A percentile compares a stretch with the other conserved stretches of the same genome.
These are phyloP conservation scores for Muscicapa striata DNA, from an alignment of 2,797 vertebrate genomes.

Conservation along the genomic window DNA sequence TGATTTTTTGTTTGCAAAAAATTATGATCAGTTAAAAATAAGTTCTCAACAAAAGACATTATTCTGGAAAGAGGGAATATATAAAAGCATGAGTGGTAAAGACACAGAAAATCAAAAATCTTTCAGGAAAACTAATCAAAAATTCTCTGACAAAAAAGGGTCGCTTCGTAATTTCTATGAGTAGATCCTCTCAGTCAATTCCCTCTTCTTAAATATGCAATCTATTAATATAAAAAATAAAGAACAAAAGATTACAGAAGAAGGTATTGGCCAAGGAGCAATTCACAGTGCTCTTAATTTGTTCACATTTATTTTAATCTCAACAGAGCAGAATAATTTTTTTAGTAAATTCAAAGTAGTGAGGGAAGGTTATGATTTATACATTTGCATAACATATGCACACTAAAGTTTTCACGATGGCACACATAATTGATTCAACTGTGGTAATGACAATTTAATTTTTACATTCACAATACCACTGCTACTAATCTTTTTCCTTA, in stretches of 20 bases:
- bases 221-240: not conserved
- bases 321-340: not conserved
- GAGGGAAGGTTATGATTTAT: not conserved
- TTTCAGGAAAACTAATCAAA: not conserved
- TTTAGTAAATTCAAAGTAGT: not conserved
- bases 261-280: not conserved
- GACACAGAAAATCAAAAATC: not conserved
- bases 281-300: slow-evolving; percentile 16
- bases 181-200: not conserved
- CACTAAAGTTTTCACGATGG: not conserved
- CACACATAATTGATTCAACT: not conserved
- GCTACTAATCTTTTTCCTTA: not conserved
- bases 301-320: not conserved
- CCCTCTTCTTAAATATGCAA: not conserved
- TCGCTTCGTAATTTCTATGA: not conserved
- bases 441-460: not conserved
- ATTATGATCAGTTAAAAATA: not conserved
- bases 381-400: slow-evolving; percentile 1
- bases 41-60: not conserved
- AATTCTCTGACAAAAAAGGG: not conserved
- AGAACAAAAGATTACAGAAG: not conserved
- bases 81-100: not conserved
- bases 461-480: not conserved
- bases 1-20: not conserved
- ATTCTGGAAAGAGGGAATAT: not conserved